phyloP scores from a whole-genome alignment of 2,888 invertebrate species.

The Tuta absoluta region DNA sequence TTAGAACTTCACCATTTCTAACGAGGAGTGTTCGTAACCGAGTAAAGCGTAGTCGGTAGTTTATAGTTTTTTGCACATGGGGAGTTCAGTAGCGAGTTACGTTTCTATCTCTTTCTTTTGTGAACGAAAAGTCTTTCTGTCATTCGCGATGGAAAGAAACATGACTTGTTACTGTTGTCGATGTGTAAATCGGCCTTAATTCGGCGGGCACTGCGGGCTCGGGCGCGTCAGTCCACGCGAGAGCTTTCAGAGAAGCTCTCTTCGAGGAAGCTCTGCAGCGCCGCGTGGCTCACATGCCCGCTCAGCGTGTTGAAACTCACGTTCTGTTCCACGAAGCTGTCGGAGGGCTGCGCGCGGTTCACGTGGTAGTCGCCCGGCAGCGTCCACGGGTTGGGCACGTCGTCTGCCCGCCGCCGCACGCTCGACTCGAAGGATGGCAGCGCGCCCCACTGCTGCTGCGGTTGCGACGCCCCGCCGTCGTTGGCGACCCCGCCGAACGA shows the following conservation, averaged over 20 bases:
- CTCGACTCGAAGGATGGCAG: constrained; percentile 60
- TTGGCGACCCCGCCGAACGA: constrained; percentile 48
- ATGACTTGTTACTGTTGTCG: no score
- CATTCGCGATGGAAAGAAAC: no score
- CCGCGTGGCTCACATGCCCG: constrained; percentile 53
- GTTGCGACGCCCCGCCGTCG: constrained; percentile 54
- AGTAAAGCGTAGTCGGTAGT: not conserved
- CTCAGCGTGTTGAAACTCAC: constrained; percentile 66
- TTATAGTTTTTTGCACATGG: no score
- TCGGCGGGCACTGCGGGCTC: constrained; percentile 25
- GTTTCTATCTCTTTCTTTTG: no score
- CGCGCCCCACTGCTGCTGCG: constrained; percentile 62
- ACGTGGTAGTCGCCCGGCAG: constrained; percentile 65
- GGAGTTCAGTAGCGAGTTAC: not conserved
- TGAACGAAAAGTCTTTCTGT: no score
- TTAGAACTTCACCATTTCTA: constrained; percentile 53
- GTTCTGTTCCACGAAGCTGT: constrained; percentile 68
- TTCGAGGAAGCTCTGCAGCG: constrained; percentile 63
- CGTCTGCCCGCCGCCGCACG: constrained; percentile 53
- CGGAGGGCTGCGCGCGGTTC: constrained; percentile 66
- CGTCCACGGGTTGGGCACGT: constrained; percentile 65
- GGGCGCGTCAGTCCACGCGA: constrained; percentile 67
- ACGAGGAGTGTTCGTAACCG: constrained; percentile 14
- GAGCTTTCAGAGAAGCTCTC: constrained; percentile 66
- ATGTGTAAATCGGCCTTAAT: no score